A percentile compares a stretch with the other conserved stretches of the same genome.
phyloP scores from a whole-genome alignment of 2,888 invertebrate species.

The Stenoptilia bipunctidactyla region DNA sequence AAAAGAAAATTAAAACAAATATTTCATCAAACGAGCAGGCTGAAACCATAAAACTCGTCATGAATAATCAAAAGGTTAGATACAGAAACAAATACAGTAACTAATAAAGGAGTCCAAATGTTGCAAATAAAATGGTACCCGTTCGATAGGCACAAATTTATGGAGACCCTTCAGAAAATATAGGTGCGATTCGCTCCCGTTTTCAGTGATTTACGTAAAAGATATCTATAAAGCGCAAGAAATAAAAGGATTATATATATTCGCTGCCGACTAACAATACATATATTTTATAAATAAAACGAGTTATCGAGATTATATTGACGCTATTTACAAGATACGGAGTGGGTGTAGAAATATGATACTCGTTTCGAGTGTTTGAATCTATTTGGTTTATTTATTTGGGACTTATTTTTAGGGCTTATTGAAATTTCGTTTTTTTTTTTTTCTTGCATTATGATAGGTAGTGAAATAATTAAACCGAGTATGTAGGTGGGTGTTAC shows the following conservation, averaged over 20 bases:
- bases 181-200: conserved; percentile 38
- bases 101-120: conserved; percentile 40
- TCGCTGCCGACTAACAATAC: not conserved
- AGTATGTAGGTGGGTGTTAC: too few species aligned
- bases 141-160: conserved; percentile 47
- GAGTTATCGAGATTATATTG: conserved; percentile 2
- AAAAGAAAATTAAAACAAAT: too few species aligned
- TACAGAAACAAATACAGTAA: conserved; percentile 19
- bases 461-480: too few species aligned
- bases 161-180: conserved; percentile 45
- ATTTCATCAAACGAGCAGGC: too few species aligned
- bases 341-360: not conserved
- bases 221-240: conserved; percentile 35
- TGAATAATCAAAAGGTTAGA: conserved; percentile 17
- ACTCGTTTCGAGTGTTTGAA: not conserved
- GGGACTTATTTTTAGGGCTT: too few species aligned
- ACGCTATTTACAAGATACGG: not conserved
- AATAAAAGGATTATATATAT: conserved; percentile 38
- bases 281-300: not conserved
- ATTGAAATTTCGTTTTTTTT: too few species aligned
- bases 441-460: too few species aligned
- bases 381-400: not conserved
- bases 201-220: conserved; percentile 40
- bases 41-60: not conserved
- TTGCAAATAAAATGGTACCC: conserved; percentile 50